phyloP scores from a whole-genome alignment of 2,113 vertebrate species.

The Chrysemys picta region DNA sequence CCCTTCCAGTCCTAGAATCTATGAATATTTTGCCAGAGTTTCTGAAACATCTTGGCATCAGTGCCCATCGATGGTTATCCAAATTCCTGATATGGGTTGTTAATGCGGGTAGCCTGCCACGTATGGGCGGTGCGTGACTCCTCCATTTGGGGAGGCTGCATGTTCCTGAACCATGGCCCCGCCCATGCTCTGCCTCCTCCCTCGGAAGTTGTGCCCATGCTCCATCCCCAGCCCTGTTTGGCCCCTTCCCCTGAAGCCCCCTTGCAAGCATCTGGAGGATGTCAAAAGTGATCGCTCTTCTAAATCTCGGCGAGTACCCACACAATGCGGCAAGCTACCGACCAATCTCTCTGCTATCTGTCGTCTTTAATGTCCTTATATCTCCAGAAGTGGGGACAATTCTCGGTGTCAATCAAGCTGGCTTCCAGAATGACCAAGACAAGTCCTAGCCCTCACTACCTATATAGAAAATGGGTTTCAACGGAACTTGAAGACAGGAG shows the following conservation, averaged over 20 bases:
- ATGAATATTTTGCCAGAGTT: not conserved
- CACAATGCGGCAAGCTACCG: not conserved
- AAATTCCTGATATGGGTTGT: not conserved
- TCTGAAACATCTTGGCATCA: not conserved
- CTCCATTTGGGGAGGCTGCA: too few relatives aligned
- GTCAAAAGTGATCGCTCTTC: too few relatives aligned
- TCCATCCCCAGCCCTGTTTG: too few relatives aligned
- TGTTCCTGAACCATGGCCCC: too few relatives aligned
- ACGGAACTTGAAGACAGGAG: not conserved
- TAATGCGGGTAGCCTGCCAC: not conserved
- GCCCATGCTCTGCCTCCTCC: too few relatives aligned
- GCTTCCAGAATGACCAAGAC: not conserved
- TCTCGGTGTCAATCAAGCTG: not conserved
- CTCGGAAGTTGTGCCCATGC: too few relatives aligned
- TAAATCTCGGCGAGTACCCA: too few relatives aligned
- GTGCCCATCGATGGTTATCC: not conserved
- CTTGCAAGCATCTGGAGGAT: too few relatives aligned
- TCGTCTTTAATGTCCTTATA: not conserved
- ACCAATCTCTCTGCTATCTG: not conserved
- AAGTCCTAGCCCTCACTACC: not conserved
- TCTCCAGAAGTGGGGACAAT: not conserved
- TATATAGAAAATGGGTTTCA: not conserved
- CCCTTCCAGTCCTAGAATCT: too few relatives aligned
- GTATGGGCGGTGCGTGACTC: not conserved
- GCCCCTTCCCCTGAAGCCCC: too few relatives aligned